Base-by-base conservation (phyloP, 2,797 vertebrate species). In the Sarcoramphus papa region DNA sequence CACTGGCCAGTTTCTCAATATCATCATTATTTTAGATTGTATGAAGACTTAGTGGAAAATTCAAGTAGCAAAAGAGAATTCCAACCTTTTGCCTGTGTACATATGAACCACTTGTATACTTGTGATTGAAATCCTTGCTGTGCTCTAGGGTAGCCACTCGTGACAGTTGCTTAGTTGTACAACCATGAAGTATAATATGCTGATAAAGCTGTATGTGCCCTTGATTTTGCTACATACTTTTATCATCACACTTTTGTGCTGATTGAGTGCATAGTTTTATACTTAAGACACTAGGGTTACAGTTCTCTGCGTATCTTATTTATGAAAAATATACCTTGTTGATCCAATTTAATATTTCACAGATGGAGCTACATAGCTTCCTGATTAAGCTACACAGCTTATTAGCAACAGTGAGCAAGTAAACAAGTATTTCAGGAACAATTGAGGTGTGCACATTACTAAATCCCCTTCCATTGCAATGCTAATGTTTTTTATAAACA, bases 371-470 rank as follows among this genome's bases (percentile, higher is more conserved):
- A 41, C 57, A 84, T 40, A 82, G 57, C 53, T 37, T 96, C 74
- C 81, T 96, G 78, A 88, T 94, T 84, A 92, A 97, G 50, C 47
- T 69, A 56, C 54, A 62, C 41, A 89, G 72, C 57, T 92, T 92
- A 92, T 94, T 96, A 96, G 50, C 82, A 86, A 67, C 73, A 48
- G 27, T 65, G 54, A 92, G 80, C 79, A 80, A 72, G 86, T 94
- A 96, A 97, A 96, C 25, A 95, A 94, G 47, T 51, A 92, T 88
- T 97, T 97, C 37, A 91, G 95, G 79, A 95, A 88, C 91, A 95
- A 30, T 33, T 75, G 78, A 82, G 24, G 85, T 85, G 31, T 73
- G 80, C 64, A 81, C 23, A 30, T 96, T 90, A 85, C 72, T 88
- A 70, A 83, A 92, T 57, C 23, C 20, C 6, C 35, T 91, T 91